Percentiles rank a stretch among this genome's conserved stretches.
Evolutionary conservation across 2,797 vertebrate species (phyloP).

Genomic region (Petrocephalus schoutedeni): DNA sequence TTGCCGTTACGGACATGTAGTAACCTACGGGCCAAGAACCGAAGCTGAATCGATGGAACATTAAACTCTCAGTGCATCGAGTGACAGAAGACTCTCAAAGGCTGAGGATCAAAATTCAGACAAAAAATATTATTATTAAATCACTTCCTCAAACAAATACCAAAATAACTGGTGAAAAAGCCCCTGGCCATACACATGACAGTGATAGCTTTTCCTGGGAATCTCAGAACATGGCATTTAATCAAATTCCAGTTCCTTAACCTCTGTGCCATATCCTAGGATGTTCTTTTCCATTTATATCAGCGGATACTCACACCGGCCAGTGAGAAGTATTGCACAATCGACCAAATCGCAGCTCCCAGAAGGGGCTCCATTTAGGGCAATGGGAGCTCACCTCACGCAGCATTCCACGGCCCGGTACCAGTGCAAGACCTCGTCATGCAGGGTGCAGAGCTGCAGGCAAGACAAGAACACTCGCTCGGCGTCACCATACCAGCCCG

Average conservation of each 20-base stretch:
- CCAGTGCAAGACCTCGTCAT: slow-evolving; percentile 94
- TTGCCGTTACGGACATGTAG: slow-evolving; percentile 96
- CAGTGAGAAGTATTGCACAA: neutral
- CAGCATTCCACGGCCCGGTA: slow-evolving; percentile 95
- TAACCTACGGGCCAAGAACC: slow-evolving; percentile 62
- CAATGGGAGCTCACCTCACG: slow-evolving; percentile 71
- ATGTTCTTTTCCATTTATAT: neutral
- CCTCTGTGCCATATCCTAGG: neutral
- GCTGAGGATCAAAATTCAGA: neutral
- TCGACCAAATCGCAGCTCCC: neutral
- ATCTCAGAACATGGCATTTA: neutral
- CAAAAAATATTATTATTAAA: too few relatives aligned
- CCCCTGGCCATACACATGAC: neutral
- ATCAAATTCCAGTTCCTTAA: neutral
- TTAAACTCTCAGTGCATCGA: neutral
- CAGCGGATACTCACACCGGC: neutral
- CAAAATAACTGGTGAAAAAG: too few relatives aligned
- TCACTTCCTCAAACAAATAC: too few relatives aligned
- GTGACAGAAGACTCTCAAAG: neutral
- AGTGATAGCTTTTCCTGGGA: neutral
- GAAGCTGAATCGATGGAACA: neutral
- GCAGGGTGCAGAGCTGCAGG: slow-evolving; percentile 90
- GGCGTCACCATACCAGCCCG: slow-evolving; percentile 96
- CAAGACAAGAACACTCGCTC: slow-evolving; percentile 97
- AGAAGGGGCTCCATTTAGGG: neutral